phyloP scores from a whole-genome alignment of 2,888 invertebrate species.

The Formica aserva region DNA sequence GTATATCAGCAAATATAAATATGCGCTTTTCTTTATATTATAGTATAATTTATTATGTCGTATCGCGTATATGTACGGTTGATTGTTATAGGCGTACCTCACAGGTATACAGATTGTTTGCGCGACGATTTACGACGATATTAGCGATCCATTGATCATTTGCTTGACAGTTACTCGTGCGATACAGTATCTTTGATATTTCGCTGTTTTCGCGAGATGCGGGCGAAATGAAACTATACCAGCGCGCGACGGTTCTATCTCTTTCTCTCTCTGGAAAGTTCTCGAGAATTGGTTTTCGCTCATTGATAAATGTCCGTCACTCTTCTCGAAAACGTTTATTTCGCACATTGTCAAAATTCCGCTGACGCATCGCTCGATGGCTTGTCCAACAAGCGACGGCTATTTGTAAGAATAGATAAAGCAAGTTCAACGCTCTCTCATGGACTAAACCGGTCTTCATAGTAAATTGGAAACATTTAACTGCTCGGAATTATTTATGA shows the following conservation, averaged over 20 bases:
- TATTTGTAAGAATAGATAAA: slow-evolving; percentile 31
- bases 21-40: not conserved
- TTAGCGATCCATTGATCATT: slow-evolving; percentile 21
- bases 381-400: slow-evolving; percentile 35
- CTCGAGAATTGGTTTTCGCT: slow-evolving; percentile 46
- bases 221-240: slow-evolving; percentile 8
- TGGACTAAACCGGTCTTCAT: slow-evolving; percentile 11
- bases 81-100: not conserved
- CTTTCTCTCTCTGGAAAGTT: slow-evolving; percentile 4
- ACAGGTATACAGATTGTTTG: slow-evolving; percentile 17
- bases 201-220: slow-evolving; percentile 21
- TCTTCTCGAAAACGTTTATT: slow-evolving; percentile 38
- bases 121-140: slow-evolving; percentile 25
- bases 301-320: slow-evolving; percentile 45
- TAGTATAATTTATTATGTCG: not conserved
- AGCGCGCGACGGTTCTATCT: not conserved
- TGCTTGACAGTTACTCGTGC: not conserved
- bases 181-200: slow-evolving; percentile 13
- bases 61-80: not conserved
- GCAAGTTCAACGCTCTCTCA: not conserved
- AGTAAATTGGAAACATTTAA: slow-evolving; percentile 25
- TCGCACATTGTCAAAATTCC: slow-evolving; percentile 45
- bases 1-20: not conserved
- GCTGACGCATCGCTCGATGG: slow-evolving; percentile 48
- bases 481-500: not conserved